Percentiles rank a stretch among this genome's conserved stretches.
phyloP scores from a whole-genome alignment of 2,888 invertebrate genomes.

The Scaptomyza caliginosa region DNA sequence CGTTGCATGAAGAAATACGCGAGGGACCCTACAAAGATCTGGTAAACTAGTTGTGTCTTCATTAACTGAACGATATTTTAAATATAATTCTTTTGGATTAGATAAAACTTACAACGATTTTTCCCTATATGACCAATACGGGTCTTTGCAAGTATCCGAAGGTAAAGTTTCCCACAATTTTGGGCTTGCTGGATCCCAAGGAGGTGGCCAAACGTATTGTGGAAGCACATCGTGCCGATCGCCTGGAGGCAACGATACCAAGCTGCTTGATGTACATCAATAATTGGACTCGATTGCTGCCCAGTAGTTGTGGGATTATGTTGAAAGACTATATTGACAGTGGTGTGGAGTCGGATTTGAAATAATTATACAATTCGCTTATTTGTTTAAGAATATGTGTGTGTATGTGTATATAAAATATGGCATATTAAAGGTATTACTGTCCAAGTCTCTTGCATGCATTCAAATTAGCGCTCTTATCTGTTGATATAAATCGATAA shows the following conservation, averaged over 20 bases:
- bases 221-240: constrained; percentile 87
- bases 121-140: constrained; percentile 94
- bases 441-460: background rate
- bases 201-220: constrained; percentile 88
- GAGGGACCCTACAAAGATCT: constrained; percentile 83
- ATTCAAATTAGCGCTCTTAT: background rate
- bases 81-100: constrained; percentile 62
- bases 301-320: constrained; percentile 85
- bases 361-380: constrained; percentile 28
- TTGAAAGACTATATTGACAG: constrained; percentile 88
- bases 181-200: constrained; percentile 88
- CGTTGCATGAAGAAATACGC: constrained; percentile 90
- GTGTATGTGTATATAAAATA: constrained; percentile 8
- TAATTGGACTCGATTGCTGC: constrained; percentile 86
- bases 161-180: constrained; percentile 88
- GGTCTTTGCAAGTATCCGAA: constrained; percentile 91
- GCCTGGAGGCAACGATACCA: constrained; percentile 88
- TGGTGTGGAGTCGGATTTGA: constrained; percentile 86
- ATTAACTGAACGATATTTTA: background rate
- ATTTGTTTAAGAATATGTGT: constrained; percentile 8
- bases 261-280: constrained; percentile 86
- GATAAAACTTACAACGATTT: constrained; percentile 92
- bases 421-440: constrained; percentile 41
- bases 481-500: background rate
- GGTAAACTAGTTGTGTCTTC: constrained; percentile 46